Conservation (phyloP, 2,113 vertebrate species). For the Bothrops jararaca region DNA sequence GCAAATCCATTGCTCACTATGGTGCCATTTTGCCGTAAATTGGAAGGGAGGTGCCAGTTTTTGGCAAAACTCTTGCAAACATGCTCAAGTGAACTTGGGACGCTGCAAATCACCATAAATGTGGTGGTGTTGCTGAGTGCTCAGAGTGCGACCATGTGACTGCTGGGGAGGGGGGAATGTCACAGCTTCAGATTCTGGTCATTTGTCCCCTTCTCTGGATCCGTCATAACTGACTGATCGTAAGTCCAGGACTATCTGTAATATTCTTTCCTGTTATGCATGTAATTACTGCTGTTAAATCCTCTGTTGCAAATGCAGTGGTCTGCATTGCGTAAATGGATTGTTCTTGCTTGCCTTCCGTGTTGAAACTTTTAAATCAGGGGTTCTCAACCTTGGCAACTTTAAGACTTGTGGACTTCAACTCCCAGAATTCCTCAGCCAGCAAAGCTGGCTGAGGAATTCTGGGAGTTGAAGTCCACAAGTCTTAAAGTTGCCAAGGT, state of each 20-base stretch:
- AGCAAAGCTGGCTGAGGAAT: no score
- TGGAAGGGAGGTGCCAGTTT: background rate
- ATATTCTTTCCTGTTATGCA: slow-evolving; percentile 7
- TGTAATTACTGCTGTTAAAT: slow-evolving; percentile 21
- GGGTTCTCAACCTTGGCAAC: no score
- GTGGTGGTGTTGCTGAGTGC: background rate
- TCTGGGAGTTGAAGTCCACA: no score
- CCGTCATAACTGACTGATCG: background rate
- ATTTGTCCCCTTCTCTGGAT: background rate
- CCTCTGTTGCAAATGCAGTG: slow-evolving; percentile 16
- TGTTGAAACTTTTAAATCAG: slow-evolving; percentile 24
- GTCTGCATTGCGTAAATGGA: background rate
- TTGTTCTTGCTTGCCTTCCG: background rate
- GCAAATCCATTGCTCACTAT: background rate
- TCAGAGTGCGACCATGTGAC: background rate
- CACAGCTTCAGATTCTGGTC: background rate
- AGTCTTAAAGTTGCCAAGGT: no score
- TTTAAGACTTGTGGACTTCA: no score
- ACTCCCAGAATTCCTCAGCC: no score
- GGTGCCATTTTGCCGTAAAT: background rate
- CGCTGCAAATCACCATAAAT: background rate
- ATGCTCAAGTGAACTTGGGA: background rate
- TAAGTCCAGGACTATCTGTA: background rate
- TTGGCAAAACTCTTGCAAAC: background rate
- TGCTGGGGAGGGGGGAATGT: background rate